These are phyloP conservation scores for Aproaerema taeniolella DNA, from an alignment of 2,888 invertebrate genomes.

Conservation along the genomic window DNA sequence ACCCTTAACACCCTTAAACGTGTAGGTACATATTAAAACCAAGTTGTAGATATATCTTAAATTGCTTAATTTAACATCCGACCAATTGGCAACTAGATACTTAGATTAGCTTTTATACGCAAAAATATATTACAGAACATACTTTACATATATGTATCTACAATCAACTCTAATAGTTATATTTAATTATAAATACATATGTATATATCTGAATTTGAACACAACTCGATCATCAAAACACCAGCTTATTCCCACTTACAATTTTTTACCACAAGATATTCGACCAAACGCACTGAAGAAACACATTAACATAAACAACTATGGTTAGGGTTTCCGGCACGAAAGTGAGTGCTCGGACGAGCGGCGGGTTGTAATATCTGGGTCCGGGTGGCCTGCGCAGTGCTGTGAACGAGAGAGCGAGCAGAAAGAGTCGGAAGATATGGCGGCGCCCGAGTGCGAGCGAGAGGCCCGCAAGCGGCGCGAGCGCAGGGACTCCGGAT, in stretches of 20 bases:
- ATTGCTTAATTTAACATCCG: slow-evolving; percentile 22
- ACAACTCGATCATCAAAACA: slow-evolving; percentile 14
- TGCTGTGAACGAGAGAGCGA: slow-evolving; percentile 58
- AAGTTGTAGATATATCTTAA: too few relatives aligned
- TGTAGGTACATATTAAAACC: slow-evolving; percentile 29
- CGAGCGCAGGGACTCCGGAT: slow-evolving; percentile 78
- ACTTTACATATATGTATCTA: slow-evolving; percentile 15
- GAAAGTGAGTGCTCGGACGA: slow-evolving; percentile 67
- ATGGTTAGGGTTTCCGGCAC: slow-evolving; percentile 67
- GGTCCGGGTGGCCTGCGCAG: slow-evolving; percentile 71
- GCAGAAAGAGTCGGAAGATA: slow-evolving; percentile 62
- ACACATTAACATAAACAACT: slow-evolving; percentile 46
- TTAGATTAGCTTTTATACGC: slow-evolving; percentile 24
- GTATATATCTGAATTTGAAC: slow-evolving; percentile 10
- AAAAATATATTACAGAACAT: slow-evolving; percentile 12
- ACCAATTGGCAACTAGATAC: slow-evolving; percentile 21
- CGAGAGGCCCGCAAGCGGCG: slow-evolving; percentile 79
- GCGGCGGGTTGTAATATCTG: slow-evolving; percentile 67
- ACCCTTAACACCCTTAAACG: slow-evolving; percentile 28
- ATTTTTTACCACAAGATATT: slow-evolving; percentile 4
- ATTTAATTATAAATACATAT: slow-evolving; percentile 1
- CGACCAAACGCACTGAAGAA: slow-evolving; percentile 32
- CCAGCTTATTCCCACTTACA: slow-evolving; percentile 12
- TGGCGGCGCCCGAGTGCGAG: slow-evolving; percentile 75
- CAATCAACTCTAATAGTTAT: not conserved